phyloP scores from a whole-genome alignment of 2,113 vertebrate genomes.

The Cichladusa arquata region DNA sequence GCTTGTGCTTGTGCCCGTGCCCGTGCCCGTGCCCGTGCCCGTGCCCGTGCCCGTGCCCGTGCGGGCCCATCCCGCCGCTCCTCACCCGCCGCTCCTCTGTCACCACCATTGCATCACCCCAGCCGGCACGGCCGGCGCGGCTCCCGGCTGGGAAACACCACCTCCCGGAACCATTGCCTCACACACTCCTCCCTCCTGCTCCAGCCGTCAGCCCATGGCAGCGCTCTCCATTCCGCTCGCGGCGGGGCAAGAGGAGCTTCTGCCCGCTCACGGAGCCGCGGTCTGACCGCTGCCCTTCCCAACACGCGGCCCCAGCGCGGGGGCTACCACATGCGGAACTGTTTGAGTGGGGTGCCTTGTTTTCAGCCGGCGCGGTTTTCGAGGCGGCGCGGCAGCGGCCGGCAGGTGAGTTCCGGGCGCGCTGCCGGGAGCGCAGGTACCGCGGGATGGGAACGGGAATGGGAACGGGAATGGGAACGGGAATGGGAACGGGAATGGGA shows the following conservation, averaged over 20 bases:
- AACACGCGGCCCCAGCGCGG: fast-evolving
- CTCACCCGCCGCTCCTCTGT: neutral
- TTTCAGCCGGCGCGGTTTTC: neutral
- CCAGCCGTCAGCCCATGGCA: fast-evolving
- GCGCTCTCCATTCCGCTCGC: fast-evolving
- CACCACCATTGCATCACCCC: slow-evolving; percentile 37
- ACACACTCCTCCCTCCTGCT: fast-evolving
- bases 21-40: neutral
- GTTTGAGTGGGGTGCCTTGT: fast-evolving
- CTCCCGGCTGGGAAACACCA: slow-evolving; percentile 26
- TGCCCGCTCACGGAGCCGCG: fast-evolving
- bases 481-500: too few species aligned
- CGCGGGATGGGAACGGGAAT: fast-evolving
- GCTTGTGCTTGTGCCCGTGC: neutral
- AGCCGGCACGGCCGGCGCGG: fast-evolving
- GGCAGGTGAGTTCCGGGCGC: neutral
- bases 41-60: too few species aligned
- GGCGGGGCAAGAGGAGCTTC: fast-evolving
- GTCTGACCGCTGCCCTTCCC: fast-evolving
- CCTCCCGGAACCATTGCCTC: neutral
- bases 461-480: neutral
- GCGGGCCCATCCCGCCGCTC: neutral
- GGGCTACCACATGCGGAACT: fast-evolving
- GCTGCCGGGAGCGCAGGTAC: neutral
- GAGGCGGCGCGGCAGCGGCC: fast-evolving